These are phyloP conservation scores for Anguilla japonica DNA, from an alignment of 2,113 vertebrate genomes.

Conservation along the genomic window DNA sequence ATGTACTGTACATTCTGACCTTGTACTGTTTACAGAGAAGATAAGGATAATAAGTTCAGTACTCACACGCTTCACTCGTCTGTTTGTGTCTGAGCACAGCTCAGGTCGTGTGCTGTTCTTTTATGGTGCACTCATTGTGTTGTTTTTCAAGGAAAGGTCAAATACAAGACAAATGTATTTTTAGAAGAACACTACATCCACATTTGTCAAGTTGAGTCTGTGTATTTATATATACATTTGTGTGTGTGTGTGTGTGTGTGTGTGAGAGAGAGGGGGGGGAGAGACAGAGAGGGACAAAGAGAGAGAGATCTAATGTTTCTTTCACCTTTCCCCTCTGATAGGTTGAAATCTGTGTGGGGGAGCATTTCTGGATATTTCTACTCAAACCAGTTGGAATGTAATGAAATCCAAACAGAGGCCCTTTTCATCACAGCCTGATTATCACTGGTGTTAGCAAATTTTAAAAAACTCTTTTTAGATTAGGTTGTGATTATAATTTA, in stretches of 20 bases:
- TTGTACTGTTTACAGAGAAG: slow-evolving; percentile 15
- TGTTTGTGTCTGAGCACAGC: neutral
- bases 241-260: too few relatives aligned
- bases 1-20: slow-evolving; percentile 15
- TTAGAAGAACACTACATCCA: too few relatives aligned
- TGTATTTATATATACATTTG: too few relatives aligned
- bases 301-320: neutral
- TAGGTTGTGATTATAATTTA: neutral
- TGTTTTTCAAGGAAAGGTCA: neutral
- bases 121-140: neutral
- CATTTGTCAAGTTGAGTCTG: too few relatives aligned
- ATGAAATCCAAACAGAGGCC: neutral
- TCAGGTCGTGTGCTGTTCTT: neutral
- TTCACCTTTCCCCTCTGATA: neutral
- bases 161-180: neutral
- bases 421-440: neutral
- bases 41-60: neutral
- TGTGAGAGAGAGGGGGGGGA: neutral
- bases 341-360: neutral
- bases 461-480: neutral
- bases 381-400: neutral
- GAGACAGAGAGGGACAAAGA: neutral
- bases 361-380: neutral
- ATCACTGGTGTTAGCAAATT: too few relatives aligned
- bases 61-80: neutral